phyloP scores from a whole-genome alignment of 2,113 vertebrate genomes.

The Balaeniceps rex region DNA sequence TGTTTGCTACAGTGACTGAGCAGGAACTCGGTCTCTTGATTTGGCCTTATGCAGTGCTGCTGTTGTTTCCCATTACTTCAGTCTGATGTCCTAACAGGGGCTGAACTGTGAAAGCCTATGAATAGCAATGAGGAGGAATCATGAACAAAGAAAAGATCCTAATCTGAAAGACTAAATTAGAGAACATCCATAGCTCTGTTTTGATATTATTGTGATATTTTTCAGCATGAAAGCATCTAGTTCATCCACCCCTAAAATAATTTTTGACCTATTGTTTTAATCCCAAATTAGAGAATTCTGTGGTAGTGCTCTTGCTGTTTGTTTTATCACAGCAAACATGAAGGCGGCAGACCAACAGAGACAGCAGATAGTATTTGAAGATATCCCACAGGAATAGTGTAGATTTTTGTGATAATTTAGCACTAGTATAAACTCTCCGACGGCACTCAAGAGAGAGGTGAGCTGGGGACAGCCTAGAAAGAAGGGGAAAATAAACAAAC shows the following conservation, averaged over 20 bases:
- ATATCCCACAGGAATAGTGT: neutral
- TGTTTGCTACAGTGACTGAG: slow-evolving; percentile 39
- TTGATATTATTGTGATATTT: neutral
- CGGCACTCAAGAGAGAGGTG: neutral
- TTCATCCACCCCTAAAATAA: neutral
- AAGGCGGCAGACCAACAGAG: neutral
- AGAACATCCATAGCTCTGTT: neutral
- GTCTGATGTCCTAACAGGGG: slow-evolving; percentile 42
- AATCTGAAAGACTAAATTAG: neutral
- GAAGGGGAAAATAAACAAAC: slow-evolving; percentile 7
- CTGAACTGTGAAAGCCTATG: slow-evolving; percentile 43
- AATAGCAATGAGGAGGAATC: slow-evolving; percentile 34
- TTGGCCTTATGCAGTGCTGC: neutral
- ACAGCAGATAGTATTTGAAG: slow-evolving; percentile 11
- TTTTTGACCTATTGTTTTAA: slow-evolving; percentile 34
- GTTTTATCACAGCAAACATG: slow-evolving; percentile 4
- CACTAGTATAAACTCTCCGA: neutral
- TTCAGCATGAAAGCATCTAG: neutral
- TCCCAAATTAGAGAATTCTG: neutral
- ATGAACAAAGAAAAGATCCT: neutral
- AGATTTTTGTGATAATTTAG: neutral
- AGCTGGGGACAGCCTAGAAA: neutral
- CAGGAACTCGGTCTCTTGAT: neutral
- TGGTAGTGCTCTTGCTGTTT: neutral
- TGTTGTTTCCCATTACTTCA: slow-evolving; percentile 16